Conservation (phyloP, 2,888 invertebrate genomes). For the Cynaeus angustus region DNA sequence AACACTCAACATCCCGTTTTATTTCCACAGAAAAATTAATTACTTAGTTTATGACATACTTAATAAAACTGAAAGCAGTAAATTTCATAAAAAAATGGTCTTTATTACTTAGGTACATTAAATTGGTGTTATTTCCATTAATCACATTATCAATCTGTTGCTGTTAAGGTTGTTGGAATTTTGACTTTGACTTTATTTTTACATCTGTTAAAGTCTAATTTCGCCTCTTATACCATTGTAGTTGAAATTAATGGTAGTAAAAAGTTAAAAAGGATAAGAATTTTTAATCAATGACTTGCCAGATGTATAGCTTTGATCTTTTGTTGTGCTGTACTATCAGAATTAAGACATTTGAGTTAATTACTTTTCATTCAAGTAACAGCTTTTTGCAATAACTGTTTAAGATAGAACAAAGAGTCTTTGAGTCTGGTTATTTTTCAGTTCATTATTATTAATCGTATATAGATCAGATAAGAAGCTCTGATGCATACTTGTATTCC, state of each 20-base stretch:
- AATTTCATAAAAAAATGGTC: constrained; percentile 13
- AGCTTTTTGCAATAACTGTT: not conserved
- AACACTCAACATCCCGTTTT: constrained; percentile 30
- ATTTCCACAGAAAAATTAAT: constrained; percentile 19
- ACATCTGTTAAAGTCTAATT: no score
- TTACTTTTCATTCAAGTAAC: not conserved
- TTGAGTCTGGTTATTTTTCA: not conserved
- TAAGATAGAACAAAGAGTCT: not conserved
- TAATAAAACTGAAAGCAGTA: constrained; percentile 31
- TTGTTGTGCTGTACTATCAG: no score
- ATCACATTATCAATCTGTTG: no score
- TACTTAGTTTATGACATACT: constrained; percentile 24
- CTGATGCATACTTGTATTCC: constrained; percentile 24
- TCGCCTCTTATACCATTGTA: no score
- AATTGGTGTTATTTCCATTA: not conserved
- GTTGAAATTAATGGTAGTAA: no score
- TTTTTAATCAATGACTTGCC: no score
- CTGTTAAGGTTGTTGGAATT: no score
- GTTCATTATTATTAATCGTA: not conserved
- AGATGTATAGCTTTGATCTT: no score
- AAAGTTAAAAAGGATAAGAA: no score
- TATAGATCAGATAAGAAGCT: constrained; percentile 7
- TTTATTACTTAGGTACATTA: not conserved
- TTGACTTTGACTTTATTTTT: no score
- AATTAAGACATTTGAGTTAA: no score